Evolutionary conservation across 2,113 vertebrate species (phyloP).

Genomic region (Atherinomorus stipes): DNA sequence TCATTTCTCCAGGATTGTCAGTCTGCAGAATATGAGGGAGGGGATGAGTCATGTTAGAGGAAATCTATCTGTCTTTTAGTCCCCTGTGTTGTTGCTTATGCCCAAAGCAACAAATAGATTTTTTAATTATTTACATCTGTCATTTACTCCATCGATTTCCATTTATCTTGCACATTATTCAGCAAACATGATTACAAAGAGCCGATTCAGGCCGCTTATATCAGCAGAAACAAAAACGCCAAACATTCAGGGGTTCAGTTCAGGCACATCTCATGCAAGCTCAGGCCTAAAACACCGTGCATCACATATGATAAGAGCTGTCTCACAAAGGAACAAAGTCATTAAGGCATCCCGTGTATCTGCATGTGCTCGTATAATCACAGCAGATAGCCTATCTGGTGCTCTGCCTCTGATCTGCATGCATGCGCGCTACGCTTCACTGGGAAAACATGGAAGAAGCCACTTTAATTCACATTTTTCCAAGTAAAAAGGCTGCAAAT

Average conservation of each 20-base stretch:
- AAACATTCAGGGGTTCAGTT: background rate
- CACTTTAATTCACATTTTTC: no score
- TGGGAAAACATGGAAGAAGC: no score
- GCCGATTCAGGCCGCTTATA: background rate
- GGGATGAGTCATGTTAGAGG: no score
- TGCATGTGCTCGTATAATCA: background rate
- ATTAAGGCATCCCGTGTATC: background rate
- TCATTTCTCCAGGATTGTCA: background rate
- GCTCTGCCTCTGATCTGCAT: background rate
- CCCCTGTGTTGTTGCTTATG: background rate
- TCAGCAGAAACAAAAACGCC: background rate
- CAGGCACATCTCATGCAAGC: background rate
- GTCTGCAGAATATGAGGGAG: background rate
- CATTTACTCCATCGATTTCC: background rate
- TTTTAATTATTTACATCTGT: background rate
- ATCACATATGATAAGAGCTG: background rate
- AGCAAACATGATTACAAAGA: background rate
- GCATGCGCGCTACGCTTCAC: no score
- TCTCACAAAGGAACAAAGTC: background rate
- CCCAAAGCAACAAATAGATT: background rate
- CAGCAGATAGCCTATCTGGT: background rate
- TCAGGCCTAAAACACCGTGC: background rate
- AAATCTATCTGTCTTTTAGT: no score
- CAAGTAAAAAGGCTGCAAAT: background rate
- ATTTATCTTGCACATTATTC: background rate